Base-by-base conservation (phyloP, 2,113 vertebrate species). In the Scolopax mira region DNA sequence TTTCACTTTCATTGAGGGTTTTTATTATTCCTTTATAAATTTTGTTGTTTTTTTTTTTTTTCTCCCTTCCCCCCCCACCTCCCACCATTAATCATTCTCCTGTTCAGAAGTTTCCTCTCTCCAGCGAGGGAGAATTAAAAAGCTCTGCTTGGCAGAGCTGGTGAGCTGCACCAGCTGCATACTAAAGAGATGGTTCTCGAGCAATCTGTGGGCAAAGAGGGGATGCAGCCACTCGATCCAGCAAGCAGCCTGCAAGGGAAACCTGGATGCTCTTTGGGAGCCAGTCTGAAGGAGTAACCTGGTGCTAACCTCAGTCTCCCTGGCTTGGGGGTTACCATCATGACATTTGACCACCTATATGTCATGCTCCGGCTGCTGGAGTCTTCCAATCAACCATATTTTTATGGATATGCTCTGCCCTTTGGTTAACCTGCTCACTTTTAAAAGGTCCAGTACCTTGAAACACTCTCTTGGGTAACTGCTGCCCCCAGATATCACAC, bases 41-140 rank as follows among this genome's bases (percentile, higher is more conserved):
- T 77, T 83, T 88, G 67, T 77, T 96, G 27, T 58, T 67, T 46
- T 28, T 39, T 7, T n/a, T 33, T 58, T 67, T 46, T 28, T 39
- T 7, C 1, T 13, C 11, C 7, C 35, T 15, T 25, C 16, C 14
- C 39, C 17, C 54, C 33, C 18, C 11, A 7, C 15, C 39, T 25
- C 15, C 1, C 21, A 13, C 39, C n/a, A 39, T 94, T 89, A 94
- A 95, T 94, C 72, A 90, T 86, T 85, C 64, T 70, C 94, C 90
- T 80, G 42, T 94, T 95, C 65, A 73, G 72, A 93, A 97, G 60
- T 94, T 94, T 95, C 58, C 72, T 93, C 72, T 97, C 90, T 90
- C 51, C 41, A 48, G 64, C 0, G 0, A 94, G 85, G 65, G 72
- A 92, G 88, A 95, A 94, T 93, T 86, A 92, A 93, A 96, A 81